Evolutionary conservation across 2,113 vertebrate genomes (phyloP), one percentile per base, ranked within the genome.

Genomic region (Myanophis thanlyinensis): DNA sequence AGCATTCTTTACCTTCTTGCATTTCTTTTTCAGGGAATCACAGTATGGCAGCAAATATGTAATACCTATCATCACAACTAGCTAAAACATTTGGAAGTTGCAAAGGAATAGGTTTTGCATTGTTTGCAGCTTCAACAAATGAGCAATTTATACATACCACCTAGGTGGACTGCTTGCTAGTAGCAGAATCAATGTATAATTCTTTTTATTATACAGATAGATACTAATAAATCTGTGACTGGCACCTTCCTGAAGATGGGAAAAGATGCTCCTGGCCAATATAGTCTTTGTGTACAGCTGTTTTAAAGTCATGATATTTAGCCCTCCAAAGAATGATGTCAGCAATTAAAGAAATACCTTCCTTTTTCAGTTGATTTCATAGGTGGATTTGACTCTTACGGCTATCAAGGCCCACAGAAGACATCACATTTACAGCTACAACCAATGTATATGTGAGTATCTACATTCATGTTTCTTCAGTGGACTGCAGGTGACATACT

Each of bases 351-450:
- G 25, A 52, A 92, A 96, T 96, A 96, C 94, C 89, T 91, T 91
- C 90, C 96, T 92, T 90, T 96, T 97, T 87, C 97, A 99, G 99
- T 99, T 98, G 99, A 99, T 97, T 99, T 99, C 98, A 99, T 99
- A 99, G 99, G 99, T 96, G 99, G 99, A 95, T 99, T 99, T 94
- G 99, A 99, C 96, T 99, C 99, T 46, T 99, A 99, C 0, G 99
- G 99, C 95, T 99, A 99, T 97, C 99, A 99, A 97, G 99, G 99
- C n/a, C 99, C 99, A 95, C 99, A 99, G 98, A 99, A 99, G 98
- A 99, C 99, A 89, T 99, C 99, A 94, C 99, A 99, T 97, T 98
- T 99, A 97, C 99, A 99, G 94, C 98, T 99, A 93, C 99, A 99
- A 96, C 99, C 99, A 90, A 99, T 99, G 99, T 99, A 99, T 97